Base-by-base conservation (phyloP, 53 echinoderm and acorn worm genomes). In the Luidia sarsii region DNA sequence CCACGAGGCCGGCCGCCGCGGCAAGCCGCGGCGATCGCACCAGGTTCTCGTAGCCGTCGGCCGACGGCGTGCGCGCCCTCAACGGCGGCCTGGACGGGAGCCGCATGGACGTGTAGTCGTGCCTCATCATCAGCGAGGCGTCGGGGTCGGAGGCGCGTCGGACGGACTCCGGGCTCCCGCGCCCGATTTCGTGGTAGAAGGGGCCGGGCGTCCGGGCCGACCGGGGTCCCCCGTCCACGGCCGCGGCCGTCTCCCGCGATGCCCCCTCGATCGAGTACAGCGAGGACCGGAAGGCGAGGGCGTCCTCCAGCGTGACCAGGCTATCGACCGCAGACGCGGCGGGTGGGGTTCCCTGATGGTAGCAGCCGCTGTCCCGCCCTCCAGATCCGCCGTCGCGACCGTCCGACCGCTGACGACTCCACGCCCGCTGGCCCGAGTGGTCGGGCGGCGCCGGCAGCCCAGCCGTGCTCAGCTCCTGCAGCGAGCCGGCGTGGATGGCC, bases 401-500 rank as follows among this genome's bases (percentile, higher is more conserved):
- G 41, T 41, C 41, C 41, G 41, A 11, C 41, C 6, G 41, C 11
- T 7, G 41, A 6, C 41, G 41, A 41, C 41, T 41, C 41, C 41
- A n/a, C 11, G 41, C 41, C 41, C 6, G 41, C 11, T 41, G 11
- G 41, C 11, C 41, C 41, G 6, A 11, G 41, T 11, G 41, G 41
- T 41, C 11, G 41, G 11, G 11, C 41, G 41, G 6, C 41, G 41
- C 6, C 6, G 6, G 41, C 41, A 39, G 67, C 0, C 77, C 27
- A 20, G 57, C 48, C 16, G 59, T 77, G 45, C 45, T 59, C 1
- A 77, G 77, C 41, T 77, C 77, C 30, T 77, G 77, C n/a, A 77
- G 32, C 7, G 77, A 77, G n/a, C 77, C 37, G 24, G 77, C 77
- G 46, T 77, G 77, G 23, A 77, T 77, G 29, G 77, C 77, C 15